Base-by-base conservation (phyloP, 2,888 invertebrate species). In the Formica aserva region DNA sequence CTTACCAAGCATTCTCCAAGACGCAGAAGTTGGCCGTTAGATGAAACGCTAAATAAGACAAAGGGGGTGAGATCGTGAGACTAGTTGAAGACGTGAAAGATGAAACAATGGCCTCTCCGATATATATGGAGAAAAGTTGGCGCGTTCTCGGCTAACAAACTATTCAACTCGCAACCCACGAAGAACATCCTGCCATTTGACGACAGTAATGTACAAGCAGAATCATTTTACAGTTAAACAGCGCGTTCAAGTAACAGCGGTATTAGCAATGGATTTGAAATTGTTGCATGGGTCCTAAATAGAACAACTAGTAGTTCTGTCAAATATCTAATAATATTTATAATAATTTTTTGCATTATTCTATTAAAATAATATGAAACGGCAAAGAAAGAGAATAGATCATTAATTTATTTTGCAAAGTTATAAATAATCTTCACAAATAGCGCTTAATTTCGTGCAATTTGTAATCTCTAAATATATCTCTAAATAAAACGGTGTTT, bases 131-230 rank as follows among this genome's bases (percentile, higher is more conserved):
- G 85, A 55, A 69, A 86, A 84, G 78, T 84, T 66, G 32, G 52
- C 35, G 52, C 52, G 11, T 82, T 83, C 78, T 80, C 67, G 52
- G 65, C 86, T 90, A 90, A 90, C 91, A 91, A 90, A 91, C 90
- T 90, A 91, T 90, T 91, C 89, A 90, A 65, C 55, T 71, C 38
- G 32, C 66, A 8, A 32, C 63, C 35, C 57, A 78, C 45, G 62
- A 67, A 57, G 57, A 82, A 82, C 41, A 32, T 78, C 13, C 32
- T 29, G 26, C 52, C 60, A n/a, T 74, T 45, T 35, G 63, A 41
- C 13, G 76, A 26, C 52, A 52, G n/a, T 60, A 75, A 80, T 52
- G 29, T 52, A 52, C 9, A 76, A 22, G n/a, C 15, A 18, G 26
- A 55, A 45, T 41, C n/a, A 9, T 57, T 55, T 18, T 74, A 45